Conservation (phyloP, 2,113 vertebrate species). For the Silurus asotus region DNA sequence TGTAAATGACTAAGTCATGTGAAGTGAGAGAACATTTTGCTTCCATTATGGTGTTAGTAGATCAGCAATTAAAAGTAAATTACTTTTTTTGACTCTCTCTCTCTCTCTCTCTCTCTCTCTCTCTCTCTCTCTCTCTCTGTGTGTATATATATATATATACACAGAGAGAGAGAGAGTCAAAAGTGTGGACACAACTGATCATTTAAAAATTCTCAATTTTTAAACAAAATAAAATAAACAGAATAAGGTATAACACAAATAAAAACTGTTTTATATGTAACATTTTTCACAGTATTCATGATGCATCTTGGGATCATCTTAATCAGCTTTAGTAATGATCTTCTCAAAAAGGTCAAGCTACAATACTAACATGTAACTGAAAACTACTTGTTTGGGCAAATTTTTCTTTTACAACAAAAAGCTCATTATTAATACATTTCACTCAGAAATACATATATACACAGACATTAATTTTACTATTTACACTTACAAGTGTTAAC, state of each 20-base stretch:
- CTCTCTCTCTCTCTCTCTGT: too few species aligned
- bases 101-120: too few species aligned
- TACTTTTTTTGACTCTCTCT: too few species aligned
- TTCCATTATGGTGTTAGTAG: background rate
- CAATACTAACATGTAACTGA: background rate
- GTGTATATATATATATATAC: too few species aligned
- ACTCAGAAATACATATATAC: background rate
- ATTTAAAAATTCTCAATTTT: background rate
- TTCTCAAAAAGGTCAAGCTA: background rate
- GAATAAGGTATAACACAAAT: too few species aligned
- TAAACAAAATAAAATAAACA: background rate
- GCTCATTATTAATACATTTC: background rate
- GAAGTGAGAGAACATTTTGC: background rate
- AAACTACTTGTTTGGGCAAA: background rate
- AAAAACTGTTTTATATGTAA: background rate
- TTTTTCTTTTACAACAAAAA: background rate
- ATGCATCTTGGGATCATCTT: background rate
- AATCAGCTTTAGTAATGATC: background rate
- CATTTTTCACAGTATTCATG: background rate
- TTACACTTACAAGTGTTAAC: background rate
- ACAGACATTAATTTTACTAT: background rate
- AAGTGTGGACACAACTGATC: background rate
- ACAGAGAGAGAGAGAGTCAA: too few species aligned
- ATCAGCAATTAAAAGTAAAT: background rate
- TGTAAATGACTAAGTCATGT: conserved; percentile 19